A percentile compares a stretch with the other conserved stretches of the same genome.
Conservation (phyloP, 2,113 vertebrate genomes). For the Romanogobio albipinnatus region DNA sequence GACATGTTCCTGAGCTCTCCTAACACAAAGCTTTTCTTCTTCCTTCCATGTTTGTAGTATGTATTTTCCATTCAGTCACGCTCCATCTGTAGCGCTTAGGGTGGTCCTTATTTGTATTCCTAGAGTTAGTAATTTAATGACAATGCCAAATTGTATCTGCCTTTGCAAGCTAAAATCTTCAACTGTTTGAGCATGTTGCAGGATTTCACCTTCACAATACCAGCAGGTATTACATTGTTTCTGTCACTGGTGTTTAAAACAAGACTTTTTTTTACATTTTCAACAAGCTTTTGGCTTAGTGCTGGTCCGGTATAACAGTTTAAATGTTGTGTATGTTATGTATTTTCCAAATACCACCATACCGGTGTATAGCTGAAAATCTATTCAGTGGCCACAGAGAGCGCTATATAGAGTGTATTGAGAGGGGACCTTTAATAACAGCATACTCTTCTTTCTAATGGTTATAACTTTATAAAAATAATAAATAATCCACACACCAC, state of each 20-base stretch:
- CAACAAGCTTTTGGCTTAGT: neutral
- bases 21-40: constrained; percentile 47
- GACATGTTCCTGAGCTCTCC: constrained; percentile 44
- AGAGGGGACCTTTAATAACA: too few relatives aligned
- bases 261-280: neutral
- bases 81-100: constrained; percentile 49
- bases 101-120: constrained; percentile 49
- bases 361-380: too few relatives aligned
- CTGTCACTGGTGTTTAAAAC: neutral
- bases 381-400: too few relatives aligned
- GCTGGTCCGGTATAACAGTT: too few relatives aligned
- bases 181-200: constrained; percentile 34
- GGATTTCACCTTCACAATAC: neutral
- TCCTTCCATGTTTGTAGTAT: constrained; percentile 47
- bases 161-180: constrained; percentile 2
- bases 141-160: constrained; percentile 48
- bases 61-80: constrained; percentile 47
- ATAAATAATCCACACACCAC: too few relatives aligned
- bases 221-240: neutral
- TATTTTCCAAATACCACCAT: too few relatives aligned
- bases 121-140: constrained; percentile 50
- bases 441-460: too few relatives aligned
- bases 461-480: too few relatives aligned
- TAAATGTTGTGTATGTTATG: too few relatives aligned
- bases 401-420: too few relatives aligned